Conservation (phyloP, 2,797 vertebrate genomes). For the Balearica regulorum region DNA sequence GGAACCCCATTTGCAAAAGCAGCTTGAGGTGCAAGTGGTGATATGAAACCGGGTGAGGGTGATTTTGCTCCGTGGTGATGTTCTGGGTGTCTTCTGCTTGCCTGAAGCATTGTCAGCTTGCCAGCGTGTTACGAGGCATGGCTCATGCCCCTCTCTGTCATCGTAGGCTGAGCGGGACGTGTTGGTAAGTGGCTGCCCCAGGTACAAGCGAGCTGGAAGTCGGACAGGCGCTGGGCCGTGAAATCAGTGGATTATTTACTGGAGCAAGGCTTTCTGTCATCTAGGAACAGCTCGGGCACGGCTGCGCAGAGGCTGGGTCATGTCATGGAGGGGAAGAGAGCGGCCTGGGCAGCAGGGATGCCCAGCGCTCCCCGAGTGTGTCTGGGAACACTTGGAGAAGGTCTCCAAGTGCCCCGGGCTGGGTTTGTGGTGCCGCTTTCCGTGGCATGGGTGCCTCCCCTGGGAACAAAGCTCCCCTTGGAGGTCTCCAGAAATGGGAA, state of each 20-base stretch:
- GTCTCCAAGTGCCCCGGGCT: not conserved
- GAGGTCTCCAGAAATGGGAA: not conserved
- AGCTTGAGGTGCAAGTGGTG: not conserved
- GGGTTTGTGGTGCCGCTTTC: not conserved
- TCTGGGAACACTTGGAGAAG: not conserved
- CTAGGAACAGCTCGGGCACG: not conserved
- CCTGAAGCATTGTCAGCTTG: fast-evolving
- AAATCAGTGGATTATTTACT: not conserved
- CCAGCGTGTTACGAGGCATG: fast-evolving
- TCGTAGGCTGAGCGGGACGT: fast-evolving
- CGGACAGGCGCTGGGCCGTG: fast-evolving
- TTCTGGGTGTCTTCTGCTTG: not conserved
- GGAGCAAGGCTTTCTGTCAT: not conserved
- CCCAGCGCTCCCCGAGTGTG: not conserved
- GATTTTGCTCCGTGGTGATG: not conserved
- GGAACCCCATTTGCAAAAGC: not conserved
- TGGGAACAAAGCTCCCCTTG: not conserved
- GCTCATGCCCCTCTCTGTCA: not conserved
- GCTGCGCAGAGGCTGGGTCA: not conserved
- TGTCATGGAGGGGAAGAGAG: not conserved
- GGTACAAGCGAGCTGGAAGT: not conserved
- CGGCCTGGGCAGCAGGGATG: fast-evolving
- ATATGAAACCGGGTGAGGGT: not conserved
- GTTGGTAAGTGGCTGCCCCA: not conserved
- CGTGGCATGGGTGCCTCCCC: not conserved